phyloP scores from a whole-genome alignment of 2,888 invertebrate genomes.

The Polydrusus tereticollis region DNA sequence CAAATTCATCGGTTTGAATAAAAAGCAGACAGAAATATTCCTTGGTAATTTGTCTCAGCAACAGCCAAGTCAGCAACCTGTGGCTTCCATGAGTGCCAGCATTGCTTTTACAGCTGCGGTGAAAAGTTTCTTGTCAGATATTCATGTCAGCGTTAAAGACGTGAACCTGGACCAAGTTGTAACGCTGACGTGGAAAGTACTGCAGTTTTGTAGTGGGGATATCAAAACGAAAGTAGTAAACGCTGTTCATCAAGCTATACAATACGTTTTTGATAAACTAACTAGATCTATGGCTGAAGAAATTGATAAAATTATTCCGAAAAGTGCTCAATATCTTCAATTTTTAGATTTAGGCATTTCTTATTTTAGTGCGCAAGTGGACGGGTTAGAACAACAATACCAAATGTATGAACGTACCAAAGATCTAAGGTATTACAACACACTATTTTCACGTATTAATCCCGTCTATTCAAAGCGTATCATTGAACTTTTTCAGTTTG shows the following conservation, averaged over 20 bases:
- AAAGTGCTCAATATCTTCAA: conserved; percentile 22
- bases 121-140: conserved; percentile 14
- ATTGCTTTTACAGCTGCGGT: conserved; percentile 29
- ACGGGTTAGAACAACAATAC: conserved; percentile 49
- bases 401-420: conserved; percentile 48
- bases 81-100: neutral
- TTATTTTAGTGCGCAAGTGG: conserved; percentile 43
- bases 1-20: conserved; percentile 56
- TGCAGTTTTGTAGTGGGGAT: conserved; percentile 41
- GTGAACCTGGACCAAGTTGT: conserved; percentile 20
- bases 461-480: conserved; percentile 39
- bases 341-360: conserved; percentile 36
- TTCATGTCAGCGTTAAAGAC: conserved; percentile 21
- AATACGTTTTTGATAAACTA: conserved; percentile 25
- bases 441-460: conserved; percentile 49
- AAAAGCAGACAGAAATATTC: conserved; percentile 52
- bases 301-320: conserved; percentile 51
- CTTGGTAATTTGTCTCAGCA: conserved; percentile 50
- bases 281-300: conserved; percentile 4
- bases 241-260: conserved; percentile 30
- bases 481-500: conserved; percentile 48
- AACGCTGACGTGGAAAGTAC: conserved; percentile 29
- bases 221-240: conserved; percentile 48
- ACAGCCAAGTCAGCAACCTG: conserved; percentile 20
- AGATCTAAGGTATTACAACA: conserved; percentile 42